phyloP scores from a whole-genome alignment of 2,113 vertebrate species.

The Carettochelys insculpta region DNA sequence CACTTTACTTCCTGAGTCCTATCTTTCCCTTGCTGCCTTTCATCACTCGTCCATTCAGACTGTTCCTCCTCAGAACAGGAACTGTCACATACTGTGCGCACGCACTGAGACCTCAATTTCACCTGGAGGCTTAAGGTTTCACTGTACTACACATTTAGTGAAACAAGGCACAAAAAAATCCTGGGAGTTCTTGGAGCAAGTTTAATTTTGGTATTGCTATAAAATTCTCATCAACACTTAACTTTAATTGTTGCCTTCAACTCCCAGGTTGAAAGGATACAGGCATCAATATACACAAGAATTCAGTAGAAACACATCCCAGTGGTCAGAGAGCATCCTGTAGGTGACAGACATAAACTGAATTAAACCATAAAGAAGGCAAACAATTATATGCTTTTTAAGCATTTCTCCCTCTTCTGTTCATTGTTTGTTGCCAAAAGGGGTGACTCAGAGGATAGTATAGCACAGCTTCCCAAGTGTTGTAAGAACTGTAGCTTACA shows the following conservation, averaged over 20 bases:
- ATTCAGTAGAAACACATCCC: not conserved
- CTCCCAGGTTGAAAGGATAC: not conserved
- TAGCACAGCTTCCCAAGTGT: not conserved
- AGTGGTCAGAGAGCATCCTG: not conserved
- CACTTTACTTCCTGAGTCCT: not conserved
- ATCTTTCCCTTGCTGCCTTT: not conserved
- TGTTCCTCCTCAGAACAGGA: not conserved
- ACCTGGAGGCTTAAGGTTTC: not conserved
- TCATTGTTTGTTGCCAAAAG: not conserved
- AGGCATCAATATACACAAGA: not conserved
- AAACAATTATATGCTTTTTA: not conserved
- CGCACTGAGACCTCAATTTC: not conserved
- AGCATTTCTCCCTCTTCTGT: not conserved
- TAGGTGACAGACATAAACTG: not conserved
- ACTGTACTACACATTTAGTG: not conserved
- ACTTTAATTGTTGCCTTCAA: not conserved
- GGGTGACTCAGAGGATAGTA: not conserved
- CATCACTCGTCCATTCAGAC: not conserved
- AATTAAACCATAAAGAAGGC: not conserved
- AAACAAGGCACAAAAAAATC: not conserved
- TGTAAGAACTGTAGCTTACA: not conserved
- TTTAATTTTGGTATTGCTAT: not conserved
- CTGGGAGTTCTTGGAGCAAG: not conserved
- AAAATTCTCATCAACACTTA: not conserved
- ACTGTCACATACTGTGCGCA: not conserved